phyloP scores from a whole-genome alignment of 2,888 invertebrate genomes.

The Zootermopsis nevadensis region DNA sequence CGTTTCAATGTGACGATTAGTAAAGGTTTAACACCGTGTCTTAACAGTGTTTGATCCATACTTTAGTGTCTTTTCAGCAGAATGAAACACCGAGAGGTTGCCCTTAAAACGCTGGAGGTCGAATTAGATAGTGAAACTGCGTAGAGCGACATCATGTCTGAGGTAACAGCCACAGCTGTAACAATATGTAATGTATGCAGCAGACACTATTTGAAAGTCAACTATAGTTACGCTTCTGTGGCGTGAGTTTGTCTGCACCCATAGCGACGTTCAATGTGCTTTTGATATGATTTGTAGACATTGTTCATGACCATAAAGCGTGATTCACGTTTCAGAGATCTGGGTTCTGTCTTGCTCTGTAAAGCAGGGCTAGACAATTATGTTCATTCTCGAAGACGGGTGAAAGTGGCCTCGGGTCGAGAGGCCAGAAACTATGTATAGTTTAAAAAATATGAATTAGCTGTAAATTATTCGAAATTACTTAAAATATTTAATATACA shows the following conservation, averaged over 20 bases:
- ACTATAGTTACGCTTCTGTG: not conserved
- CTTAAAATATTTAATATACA: no score
- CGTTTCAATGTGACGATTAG: no score
- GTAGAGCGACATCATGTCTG: not conserved
- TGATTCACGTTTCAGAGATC: no score
- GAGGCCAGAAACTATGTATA: no score
- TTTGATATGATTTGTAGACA: not conserved
- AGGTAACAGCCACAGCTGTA: no score
- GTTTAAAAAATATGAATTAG: no score
- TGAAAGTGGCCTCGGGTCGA: no score
- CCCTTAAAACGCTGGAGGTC: not conserved
- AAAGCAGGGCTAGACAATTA: no score
- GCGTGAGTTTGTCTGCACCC: not conserved
- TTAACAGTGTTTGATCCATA: not conserved
- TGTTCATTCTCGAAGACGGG: no score
- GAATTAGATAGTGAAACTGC: not conserved
- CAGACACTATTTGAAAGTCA: not conserved
- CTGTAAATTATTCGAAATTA: no score
- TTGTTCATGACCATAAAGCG: not conserved
- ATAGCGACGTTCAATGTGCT: not conserved
- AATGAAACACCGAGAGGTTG: not conserved
- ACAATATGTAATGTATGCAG: slow-evolving; percentile 1
- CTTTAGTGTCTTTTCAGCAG: not conserved
- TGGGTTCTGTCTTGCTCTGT: no score
- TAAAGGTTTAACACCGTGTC: no score